Evolutionary conservation across 2,113 vertebrate genomes (phyloP).

Genomic region (Orientallactaga bullata): DNA sequence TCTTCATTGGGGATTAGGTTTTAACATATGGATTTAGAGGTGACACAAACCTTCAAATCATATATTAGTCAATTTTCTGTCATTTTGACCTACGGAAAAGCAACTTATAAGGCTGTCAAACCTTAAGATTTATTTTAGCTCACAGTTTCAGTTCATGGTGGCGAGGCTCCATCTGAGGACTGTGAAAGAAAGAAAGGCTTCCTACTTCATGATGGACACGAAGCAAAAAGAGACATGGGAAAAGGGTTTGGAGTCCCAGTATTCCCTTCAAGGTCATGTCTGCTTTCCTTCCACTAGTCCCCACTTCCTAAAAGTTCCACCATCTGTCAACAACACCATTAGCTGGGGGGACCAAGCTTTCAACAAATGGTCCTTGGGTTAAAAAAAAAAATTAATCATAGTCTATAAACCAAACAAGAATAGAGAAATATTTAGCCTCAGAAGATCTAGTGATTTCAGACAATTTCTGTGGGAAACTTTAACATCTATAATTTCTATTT

Average conservation of each 20-base stretch:
- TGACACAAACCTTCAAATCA: not conserved
- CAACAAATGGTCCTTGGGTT: too few species aligned
- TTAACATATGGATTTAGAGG: not conserved
- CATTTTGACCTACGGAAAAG: not conserved
- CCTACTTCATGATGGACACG: not conserved
- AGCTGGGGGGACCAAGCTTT: not conserved
- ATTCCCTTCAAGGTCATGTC: not conserved
- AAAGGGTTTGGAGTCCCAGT: not conserved
- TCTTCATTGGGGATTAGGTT: not conserved
- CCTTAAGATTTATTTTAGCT: not conserved
- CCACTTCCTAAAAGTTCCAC: too few species aligned
- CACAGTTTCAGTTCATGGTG: not conserved
- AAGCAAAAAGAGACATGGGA: not conserved
- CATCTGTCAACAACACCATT: not conserved
- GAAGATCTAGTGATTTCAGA: not conserved
- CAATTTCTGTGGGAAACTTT: not conserved
- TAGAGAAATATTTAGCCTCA: not conserved
- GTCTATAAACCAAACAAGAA: not conserved
- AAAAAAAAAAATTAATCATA: not conserved
- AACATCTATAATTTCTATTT: not conserved
- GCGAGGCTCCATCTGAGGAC: not conserved
- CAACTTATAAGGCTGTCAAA: not conserved
- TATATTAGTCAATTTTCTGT: not conserved
- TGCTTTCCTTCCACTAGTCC: not conserved
- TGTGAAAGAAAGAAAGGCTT: not conserved